Evolutionary conservation across 2,113 vertebrate species (phyloP).

Genomic region (Jacana jacana): DNA sequence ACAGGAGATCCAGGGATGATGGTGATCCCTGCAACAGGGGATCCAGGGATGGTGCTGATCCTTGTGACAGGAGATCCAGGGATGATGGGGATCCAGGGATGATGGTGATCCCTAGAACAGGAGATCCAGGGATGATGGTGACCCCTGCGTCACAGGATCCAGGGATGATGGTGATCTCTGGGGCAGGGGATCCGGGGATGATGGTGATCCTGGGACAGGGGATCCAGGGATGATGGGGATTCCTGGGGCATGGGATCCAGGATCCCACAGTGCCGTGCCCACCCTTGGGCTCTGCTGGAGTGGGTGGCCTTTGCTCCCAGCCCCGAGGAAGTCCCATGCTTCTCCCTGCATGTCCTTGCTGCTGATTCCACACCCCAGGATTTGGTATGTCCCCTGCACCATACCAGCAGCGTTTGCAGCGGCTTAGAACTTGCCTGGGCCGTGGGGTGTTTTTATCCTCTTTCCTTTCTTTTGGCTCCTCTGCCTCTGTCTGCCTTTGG

Average conservation of each 20-base stretch:
- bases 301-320: background rate
- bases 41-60: background rate
- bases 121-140: too few relatives aligned
- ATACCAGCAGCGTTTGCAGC: background rate
- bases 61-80: background rate
- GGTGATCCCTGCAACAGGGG: background rate
- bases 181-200: background rate
- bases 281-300: background rate
- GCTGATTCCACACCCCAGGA: background rate
- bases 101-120: too few relatives aligned
- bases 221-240: background rate
- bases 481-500: background rate
- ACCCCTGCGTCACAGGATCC: background rate
- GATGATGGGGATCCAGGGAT: background rate
- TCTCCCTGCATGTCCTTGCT: rapidly evolving
- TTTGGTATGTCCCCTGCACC: background rate
- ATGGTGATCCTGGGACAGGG: background rate
- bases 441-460: too few relatives aligned
- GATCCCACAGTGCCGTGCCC: rapidly evolving
- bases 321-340: background rate
- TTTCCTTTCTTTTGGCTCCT: background rate
- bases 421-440: background rate
- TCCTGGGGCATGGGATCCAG: background rate
- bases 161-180: background rate
- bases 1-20: background rate